These are phyloP conservation scores for Anorthoa munda DNA, from an alignment of 2,888 invertebrate genomes.

Conservation along the genomic window DNA sequence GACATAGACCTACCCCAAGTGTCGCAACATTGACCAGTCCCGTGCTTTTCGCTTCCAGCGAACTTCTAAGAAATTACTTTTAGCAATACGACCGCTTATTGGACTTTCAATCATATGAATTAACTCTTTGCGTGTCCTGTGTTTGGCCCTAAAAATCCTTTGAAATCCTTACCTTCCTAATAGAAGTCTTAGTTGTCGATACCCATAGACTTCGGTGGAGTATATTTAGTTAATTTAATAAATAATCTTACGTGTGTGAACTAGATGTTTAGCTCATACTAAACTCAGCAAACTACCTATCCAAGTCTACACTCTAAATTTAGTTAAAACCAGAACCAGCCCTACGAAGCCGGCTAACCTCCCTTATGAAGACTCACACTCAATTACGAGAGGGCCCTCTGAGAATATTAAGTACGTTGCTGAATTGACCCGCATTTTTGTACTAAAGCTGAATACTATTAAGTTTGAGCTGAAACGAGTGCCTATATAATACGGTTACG, in stretches of 20 bases:
- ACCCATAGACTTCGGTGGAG: no score
- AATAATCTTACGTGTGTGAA: no score
- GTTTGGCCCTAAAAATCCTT: no score
- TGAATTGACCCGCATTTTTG: constrained; percentile 26
- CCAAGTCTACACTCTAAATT: background rate
- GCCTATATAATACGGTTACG: background rate
- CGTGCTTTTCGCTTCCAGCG: no score
- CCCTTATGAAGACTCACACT: constrained; percentile 36
- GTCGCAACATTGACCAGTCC: no score
- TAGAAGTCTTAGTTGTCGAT: no score
- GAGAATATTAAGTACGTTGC: constrained; percentile 48
- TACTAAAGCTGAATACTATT: constrained; percentile 18
- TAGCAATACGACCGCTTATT: background rate
- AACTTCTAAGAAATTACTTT: background rate
- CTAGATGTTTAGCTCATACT: background rate
- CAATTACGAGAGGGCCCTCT: constrained; percentile 36
- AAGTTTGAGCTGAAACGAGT: constrained; percentile 6
- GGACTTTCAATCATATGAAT: background rate
- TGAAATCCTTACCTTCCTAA: no score
- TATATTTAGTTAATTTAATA: no score
- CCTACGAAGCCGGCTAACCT: constrained; percentile 14
- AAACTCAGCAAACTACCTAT: background rate
- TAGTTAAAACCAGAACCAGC: background rate
- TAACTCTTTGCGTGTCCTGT: background rate
- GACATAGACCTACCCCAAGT: no score